Base-by-base conservation (phyloP, 2,888 invertebrate species). In the Xestobium rufovillosum region DNA sequence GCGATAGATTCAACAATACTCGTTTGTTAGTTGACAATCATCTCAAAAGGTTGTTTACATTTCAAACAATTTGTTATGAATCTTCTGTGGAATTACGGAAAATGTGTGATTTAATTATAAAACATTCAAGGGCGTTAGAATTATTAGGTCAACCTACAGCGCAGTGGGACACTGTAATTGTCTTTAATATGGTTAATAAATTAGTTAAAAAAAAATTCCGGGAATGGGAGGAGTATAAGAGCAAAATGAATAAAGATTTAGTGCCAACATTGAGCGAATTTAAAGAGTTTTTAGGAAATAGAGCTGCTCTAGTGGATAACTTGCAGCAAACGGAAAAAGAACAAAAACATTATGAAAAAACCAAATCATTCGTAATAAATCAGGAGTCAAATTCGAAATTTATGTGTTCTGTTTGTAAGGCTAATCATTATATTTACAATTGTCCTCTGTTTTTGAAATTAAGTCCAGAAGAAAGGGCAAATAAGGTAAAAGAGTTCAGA, bases 111-210 rank as follows among this genome's bases (percentile, higher is more conserved):
- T 19, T 31, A 15, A 10, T 38, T 11, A 11, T 4, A 14, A 35
- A 29, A 23, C 34, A 38, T 26, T 14, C 38, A n/a, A 14, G 30
- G 13, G 30, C 27, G 11, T 30, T 42, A 26, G 23, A 34, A 12
- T 11, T 31, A 2, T 30, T 50, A 14, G 38, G 40, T 4, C 45
- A 48, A 30, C 50, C 51, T 0, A 39, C 38, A 2, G 45, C 47
- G 8, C 36, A 39, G 4, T 54, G 49, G 48, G 50, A 49, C 16
- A 42, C 44, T 4, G 26, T 51, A n/a, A 39, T 51, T 13, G 46
- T 49, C 27, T 44, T 42, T 19, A 35, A 50, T 8, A 39, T 52
- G 4, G 42, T 43, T 4, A 41, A 39, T 3, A 54, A 51, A 38
- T 30, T 55, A 10, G 54, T 53, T 39, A 6, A 28, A 2, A 25